A percentile compares a stretch with the other conserved stretches of the same genome.
Conservation (phyloP, 2,797 vertebrate species). For the Masticophis lateralis region DNA sequence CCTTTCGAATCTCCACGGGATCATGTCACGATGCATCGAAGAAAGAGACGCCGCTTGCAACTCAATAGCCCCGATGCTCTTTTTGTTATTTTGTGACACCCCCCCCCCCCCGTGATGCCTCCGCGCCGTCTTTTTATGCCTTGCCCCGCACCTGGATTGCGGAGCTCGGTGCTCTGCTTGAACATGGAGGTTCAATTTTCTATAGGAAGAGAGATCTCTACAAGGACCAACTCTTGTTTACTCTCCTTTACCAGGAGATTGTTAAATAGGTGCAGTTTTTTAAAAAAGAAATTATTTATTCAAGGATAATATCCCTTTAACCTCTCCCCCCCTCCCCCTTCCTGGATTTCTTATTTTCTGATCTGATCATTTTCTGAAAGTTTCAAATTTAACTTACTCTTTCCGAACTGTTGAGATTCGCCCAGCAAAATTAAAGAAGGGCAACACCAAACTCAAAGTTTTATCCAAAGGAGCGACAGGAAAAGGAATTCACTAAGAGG, state of each 20-base stretch:
- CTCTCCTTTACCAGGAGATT: background rate
- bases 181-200: background rate
- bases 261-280: background rate
- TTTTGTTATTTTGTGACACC: background rate
- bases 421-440: background rate
- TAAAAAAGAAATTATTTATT: background rate
- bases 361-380: background rate
- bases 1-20: too few species aligned
- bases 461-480: background rate
- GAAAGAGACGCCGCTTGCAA: background rate
- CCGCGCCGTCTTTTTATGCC: background rate
- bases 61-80: background rate
- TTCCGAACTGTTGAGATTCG: background rate
- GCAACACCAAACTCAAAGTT: background rate
- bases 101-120: background rate
- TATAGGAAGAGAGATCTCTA: background rate
- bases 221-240: background rate
- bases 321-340: too few species aligned
- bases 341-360: background rate
- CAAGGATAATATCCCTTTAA: background rate
- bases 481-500: background rate
- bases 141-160: background rate
- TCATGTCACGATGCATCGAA: too few species aligned
- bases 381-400: background rate
- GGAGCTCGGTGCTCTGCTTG: background rate